Conservation (phyloP, 2,888 invertebrate genomes). For the Nudaria mundana region DNA sequence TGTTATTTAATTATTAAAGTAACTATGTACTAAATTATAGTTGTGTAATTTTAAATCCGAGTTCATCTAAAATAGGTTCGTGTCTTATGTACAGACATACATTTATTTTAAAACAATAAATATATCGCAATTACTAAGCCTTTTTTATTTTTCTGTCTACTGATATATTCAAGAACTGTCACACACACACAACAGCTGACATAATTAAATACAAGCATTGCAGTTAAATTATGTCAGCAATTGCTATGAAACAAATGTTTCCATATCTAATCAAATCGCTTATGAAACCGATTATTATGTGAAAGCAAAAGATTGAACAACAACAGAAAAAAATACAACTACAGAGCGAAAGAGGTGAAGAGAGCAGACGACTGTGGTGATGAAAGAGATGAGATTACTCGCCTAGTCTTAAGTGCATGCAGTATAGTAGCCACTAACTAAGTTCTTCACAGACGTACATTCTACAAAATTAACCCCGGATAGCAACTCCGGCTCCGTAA, state of each 20-base stretch:
- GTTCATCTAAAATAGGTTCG: slow-evolving; percentile 20
- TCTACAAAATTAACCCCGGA: slow-evolving; percentile 7
- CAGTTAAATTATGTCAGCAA: too few species aligned
- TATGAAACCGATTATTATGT: too few species aligned
- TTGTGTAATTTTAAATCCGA: slow-evolving; percentile 15
- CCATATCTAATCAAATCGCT: too few species aligned
- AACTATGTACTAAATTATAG: slow-evolving; percentile 10
- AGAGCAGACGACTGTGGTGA: too few species aligned
- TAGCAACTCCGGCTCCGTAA: neutral
- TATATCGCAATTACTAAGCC: slow-evolving; percentile 17
- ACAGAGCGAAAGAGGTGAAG: too few species aligned
- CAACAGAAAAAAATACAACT: too few species aligned
- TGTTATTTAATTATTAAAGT: slow-evolving; percentile 29
- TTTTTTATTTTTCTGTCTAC: slow-evolving; percentile 10
- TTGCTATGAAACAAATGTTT: too few species aligned
- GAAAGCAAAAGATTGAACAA: too few species aligned
- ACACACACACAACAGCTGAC: too few species aligned
- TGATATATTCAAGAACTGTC: too few species aligned
- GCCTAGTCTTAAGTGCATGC: neutral
- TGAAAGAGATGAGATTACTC: neutral
- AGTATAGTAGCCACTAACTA: neutral
- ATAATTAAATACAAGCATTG: too few species aligned
- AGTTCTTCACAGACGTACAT: neutral
- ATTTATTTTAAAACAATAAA: slow-evolving; percentile 34
- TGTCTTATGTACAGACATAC: slow-evolving; percentile 12